A percentile compares a stretch with the other conserved stretches of the same genome.
These are phyloP conservation scores for Laterallus jamaicensis DNA, from an alignment of 2,113 vertebrate species.

Conservation along the genomic window DNA sequence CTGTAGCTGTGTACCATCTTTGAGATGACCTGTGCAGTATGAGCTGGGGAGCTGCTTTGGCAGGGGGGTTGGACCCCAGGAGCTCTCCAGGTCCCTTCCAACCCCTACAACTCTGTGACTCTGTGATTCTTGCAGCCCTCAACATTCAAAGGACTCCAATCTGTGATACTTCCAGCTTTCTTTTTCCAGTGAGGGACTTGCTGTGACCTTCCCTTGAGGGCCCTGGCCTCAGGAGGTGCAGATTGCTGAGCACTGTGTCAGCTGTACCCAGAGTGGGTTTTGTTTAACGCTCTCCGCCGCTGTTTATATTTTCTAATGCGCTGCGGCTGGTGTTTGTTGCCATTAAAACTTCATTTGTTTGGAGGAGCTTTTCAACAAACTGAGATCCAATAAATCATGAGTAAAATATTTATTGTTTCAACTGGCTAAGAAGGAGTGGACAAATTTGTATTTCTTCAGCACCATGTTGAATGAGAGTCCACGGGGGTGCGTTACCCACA, in stretches of 20 bases:
- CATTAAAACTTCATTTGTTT: slow-evolving; percentile 72
- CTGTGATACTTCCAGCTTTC: not conserved
- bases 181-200: not conserved
- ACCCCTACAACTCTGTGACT: no score
- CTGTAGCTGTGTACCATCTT: not conserved
- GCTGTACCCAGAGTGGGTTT: slow-evolving; percentile 41
- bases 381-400: slow-evolving; percentile 66
- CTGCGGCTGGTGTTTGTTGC: slow-evolving; percentile 63
- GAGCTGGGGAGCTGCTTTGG: no score
- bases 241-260: slow-evolving; percentile 19
- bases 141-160: not conserved
- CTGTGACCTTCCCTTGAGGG: not conserved
- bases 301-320: slow-evolving; percentile 68
- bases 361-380: slow-evolving; percentile 65
- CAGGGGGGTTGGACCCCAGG: no score
- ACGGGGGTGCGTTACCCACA: accelerated
- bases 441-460: slow-evolving; percentile 40
- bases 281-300: slow-evolving; percentile 50
- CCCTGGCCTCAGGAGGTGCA: not conserved
- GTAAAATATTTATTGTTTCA: slow-evolving; percentile 73
- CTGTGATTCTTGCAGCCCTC: not conserved
- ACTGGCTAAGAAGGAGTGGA: slow-evolving; percentile 3
- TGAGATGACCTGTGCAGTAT: no score
- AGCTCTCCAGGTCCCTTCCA: no score
- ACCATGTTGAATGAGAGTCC: slow-evolving; percentile 9